Evolutionary conservation across 2,113 vertebrate genomes (phyloP), one percentile per base, ranked within the genome.

Genomic region (Myotis lucifugus): DNA sequence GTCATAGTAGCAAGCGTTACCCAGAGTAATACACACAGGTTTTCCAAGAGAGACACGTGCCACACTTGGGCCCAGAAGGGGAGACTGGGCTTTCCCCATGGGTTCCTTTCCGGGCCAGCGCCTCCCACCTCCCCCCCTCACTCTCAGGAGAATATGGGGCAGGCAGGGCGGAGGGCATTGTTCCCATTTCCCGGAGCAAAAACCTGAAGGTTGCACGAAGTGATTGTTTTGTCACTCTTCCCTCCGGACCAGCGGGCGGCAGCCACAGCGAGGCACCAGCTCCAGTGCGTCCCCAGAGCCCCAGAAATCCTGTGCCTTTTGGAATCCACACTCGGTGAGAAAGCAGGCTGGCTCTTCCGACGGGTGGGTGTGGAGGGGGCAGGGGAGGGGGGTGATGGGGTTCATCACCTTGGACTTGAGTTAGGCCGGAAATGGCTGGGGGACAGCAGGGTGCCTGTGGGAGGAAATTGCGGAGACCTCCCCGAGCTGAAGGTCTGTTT

Each of bases 221-320:
- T 3, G 34, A 25, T 8, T 17, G 59, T 8, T n/a, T 21, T 70
- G 40, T 84, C n/a, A 3, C 48, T 15, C n/a, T n/a, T 59, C 37
- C 23, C 48, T 3, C 19, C 8, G 0, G 37, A 7, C 23, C 34
- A 17, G 37, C 42, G 17, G 11, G 40, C 1, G 0, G 19, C 69
- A 17, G 50, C 40, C 7, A 13, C 27, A 6, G 64, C 7, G 3
- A 0, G 4, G 19, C 2, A 8, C 19, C 25, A 17, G 8, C 29
- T 10, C 25, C 14, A 6, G 0, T 0, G 46, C 0, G 5, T 0
- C 27, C 48, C 10, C 0, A 0, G 0, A 27, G 8, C n/a, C 50
- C 67, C 11, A 0, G 18, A 0, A 1, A 29, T 1, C 0, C 2
- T 0, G 10, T 10, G 13, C 0, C 29, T 7, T 13, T n/a, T 8